Conservation (phyloP, 2,888 invertebrate species). For the Pelosia muscerda region DNA sequence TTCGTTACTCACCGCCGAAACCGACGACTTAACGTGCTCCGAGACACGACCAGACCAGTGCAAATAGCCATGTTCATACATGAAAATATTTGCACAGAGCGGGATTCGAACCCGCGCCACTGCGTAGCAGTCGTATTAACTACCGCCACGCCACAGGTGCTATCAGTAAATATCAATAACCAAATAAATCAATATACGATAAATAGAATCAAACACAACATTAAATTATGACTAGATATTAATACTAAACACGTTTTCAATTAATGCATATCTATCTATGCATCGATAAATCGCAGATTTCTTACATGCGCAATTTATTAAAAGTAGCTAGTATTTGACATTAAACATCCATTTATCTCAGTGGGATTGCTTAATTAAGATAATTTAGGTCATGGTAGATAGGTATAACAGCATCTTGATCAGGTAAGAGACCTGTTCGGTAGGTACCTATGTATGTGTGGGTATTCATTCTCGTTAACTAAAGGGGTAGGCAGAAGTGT, state of each 20-base stretch:
- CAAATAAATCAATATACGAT: neutral
- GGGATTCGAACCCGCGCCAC: too few species aligned
- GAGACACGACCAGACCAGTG: too few species aligned
- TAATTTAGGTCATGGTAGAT: neutral
- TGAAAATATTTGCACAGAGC: too few species aligned
- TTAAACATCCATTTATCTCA: neutral
- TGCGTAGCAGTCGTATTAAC: too few species aligned
- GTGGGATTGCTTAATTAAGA: neutral
- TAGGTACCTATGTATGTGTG: neutral
- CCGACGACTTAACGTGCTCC: too few species aligned
- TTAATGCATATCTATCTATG: neutral
- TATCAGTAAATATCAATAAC: neutral
- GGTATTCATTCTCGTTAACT: neutral
- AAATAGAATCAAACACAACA: neutral
- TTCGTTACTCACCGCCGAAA: too few species aligned
- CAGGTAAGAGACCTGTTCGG: too few species aligned
- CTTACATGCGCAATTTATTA: neutral
- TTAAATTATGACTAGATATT: neutral
- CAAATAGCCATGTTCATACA: too few species aligned
- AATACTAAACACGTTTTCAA: neutral
- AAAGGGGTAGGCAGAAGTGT: neutral
- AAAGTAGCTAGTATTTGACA: neutral
- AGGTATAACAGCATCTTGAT: neutral
- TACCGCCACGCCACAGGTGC: too few species aligned
- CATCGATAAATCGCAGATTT: conserved; percentile 4